These are phyloP conservation scores for Crioceris asparagi DNA, from an alignment of 2,888 invertebrate species.

Conservation along the genomic window DNA sequence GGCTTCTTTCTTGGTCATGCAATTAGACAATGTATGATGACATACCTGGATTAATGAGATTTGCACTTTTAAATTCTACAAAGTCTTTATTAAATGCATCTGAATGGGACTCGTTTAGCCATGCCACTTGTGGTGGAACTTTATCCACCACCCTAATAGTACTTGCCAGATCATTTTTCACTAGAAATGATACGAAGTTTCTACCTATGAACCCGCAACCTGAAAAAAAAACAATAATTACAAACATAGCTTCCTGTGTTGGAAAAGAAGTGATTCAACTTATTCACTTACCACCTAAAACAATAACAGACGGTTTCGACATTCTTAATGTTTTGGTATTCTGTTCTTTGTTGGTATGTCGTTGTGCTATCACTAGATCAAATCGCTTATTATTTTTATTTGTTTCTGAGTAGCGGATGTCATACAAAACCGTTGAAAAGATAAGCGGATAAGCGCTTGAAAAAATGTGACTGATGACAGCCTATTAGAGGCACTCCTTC, in stretches of 20 bases:
- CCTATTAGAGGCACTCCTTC: too few species aligned
- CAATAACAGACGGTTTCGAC: constrained; percentile 26
- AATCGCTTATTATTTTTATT: too few species aligned
- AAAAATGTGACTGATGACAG: too few species aligned
- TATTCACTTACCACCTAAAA: constrained; percentile 17
- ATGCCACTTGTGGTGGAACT: constrained; percentile 87
- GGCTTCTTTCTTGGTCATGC: too few species aligned
- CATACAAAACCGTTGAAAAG: too few species aligned
- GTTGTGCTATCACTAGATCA: too few species aligned
- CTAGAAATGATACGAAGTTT: constrained; percentile 71
- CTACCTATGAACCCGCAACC: constrained; percentile 92
- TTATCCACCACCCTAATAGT: constrained; percentile 79
- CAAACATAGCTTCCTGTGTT: too few species aligned
- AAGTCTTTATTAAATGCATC: constrained; percentile 57
- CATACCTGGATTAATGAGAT: constrained; percentile 78
- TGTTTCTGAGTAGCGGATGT: too few species aligned
- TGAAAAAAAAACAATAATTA: constrained; percentile 37
- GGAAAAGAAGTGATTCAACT: constrained; percentile 4
- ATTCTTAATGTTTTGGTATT: too few species aligned
- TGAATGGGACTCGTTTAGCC: constrained; percentile 67
- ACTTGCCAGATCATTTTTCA: constrained; percentile 65
- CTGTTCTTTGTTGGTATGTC: too few species aligned
- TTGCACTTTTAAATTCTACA: constrained; percentile 84
- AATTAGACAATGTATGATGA: too few species aligned
- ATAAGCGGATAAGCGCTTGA: too few species aligned